Evolutionary conservation across 2,797 vertebrate genomes (phyloP).

Genomic region (Enteromius mattozi): DNA sequence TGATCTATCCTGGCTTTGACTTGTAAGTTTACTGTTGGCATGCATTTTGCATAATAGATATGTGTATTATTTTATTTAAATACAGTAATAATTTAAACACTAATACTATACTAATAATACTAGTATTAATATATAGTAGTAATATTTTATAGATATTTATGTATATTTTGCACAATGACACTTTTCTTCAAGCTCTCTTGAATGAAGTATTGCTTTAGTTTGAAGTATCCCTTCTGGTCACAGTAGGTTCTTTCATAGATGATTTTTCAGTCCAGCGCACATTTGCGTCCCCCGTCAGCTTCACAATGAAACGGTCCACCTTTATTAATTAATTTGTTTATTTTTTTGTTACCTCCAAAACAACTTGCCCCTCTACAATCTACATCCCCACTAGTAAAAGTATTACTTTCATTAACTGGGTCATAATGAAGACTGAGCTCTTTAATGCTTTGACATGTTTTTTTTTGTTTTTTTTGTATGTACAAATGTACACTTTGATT

Average conservation of each 20-base stretch:
- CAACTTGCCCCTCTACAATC: conserved; percentile 83
- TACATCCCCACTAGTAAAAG: conserved; percentile 86
- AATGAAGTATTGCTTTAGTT: no score
- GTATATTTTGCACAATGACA: no score
- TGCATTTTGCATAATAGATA: no score
- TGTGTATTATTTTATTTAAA: no score
- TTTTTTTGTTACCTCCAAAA: conserved; percentile 83
- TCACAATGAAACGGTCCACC: conserved; percentile 73
- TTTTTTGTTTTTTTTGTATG: neutral
- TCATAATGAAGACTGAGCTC: conserved; percentile 86
- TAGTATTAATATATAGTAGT: no score
- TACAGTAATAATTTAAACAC: no score
- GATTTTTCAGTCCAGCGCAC: conserved; percentile 84
- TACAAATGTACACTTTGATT: neutral
- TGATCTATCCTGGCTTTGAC: no score
- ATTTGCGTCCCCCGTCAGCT: conserved; percentile 86
- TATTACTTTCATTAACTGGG: conserved; percentile 81
- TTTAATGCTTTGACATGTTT: conserved; percentile 84
- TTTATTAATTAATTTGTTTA: conserved; percentile 49
- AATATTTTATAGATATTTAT: no score
- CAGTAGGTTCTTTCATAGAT: conserved; percentile 78
- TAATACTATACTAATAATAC: no score
- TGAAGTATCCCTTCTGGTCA: conserved; percentile 82
- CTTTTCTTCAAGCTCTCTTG: no score
- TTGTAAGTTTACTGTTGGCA: no score